Evolutionary conservation across 2,888 invertebrate genomes (phyloP).

Genomic region (Pardosa pseudoannulata): DNA sequence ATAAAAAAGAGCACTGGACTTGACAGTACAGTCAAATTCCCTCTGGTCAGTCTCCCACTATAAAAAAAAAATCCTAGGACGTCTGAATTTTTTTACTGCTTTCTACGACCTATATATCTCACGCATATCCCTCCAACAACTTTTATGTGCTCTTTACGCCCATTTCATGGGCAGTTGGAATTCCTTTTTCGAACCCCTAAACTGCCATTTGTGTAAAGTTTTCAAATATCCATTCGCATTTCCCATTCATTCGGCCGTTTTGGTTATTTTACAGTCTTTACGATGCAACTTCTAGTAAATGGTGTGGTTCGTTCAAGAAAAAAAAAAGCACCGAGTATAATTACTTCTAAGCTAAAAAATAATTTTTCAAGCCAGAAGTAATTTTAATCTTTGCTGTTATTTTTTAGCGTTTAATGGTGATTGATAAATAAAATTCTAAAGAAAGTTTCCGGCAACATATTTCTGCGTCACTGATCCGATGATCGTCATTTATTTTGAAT

Average conservation of each 20-base stretch:
- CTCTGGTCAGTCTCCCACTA: neutral
- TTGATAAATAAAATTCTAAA: neutral
- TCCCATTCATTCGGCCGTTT: conserved; percentile 8
- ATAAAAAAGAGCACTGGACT: too few species aligned
- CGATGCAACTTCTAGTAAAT: neutral
- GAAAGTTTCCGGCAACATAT: too few species aligned
- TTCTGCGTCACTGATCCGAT: too few species aligned
- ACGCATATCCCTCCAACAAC: neutral
- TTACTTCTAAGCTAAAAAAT: neutral
- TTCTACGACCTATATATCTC: neutral
- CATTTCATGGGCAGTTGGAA: conserved; percentile 6
- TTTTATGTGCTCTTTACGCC: conserved; percentile 4
- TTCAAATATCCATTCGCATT: conserved; percentile 7
- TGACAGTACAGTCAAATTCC: neutral
- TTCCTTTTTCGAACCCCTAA: neutral
- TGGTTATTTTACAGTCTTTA: conserved; percentile 13
- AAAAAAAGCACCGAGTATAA: neutral
- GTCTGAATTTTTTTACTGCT: neutral
- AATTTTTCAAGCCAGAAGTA: neutral
- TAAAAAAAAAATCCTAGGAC: neutral
- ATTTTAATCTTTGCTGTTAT: neutral
- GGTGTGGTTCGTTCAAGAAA: neutral
- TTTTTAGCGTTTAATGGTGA: neutral
- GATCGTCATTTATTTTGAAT: too few species aligned
- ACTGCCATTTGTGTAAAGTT: conserved; percentile 1